Conservation (phyloP, 2,113 vertebrate species). For the Alosa alosa region DNA sequence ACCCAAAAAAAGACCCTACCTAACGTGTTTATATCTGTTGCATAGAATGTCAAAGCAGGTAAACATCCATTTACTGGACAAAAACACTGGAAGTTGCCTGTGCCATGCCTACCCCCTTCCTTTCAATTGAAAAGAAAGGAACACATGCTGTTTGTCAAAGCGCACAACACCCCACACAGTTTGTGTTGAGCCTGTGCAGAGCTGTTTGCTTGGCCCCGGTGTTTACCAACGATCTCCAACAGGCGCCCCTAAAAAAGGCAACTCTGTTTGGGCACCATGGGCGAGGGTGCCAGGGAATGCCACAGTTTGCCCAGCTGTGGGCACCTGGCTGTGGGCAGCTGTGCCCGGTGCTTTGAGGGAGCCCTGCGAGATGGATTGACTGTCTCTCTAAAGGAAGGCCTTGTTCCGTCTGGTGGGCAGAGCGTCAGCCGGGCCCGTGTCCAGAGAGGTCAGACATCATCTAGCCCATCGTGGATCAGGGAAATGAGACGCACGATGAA, state of each 20-base stretch:
- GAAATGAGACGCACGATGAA: background rate
- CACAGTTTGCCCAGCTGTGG: slow-evolving; percentile 15
- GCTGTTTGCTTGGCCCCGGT: background rate
- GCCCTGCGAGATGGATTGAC: background rate
- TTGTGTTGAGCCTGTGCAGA: background rate
- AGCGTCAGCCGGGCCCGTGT: no score
- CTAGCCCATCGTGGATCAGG: background rate
- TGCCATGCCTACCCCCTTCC: background rate
- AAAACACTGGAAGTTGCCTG: slow-evolving; percentile 1
- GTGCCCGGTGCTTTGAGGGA: background rate
- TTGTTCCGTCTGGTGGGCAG: background rate
- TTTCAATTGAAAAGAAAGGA: slow-evolving; percentile 9
- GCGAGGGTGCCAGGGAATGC: slow-evolving; percentile 1
- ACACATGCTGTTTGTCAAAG: background rate
- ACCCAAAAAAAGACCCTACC: background rate
- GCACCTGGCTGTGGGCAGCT: slow-evolving; percentile 8
- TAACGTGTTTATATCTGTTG: background rate
- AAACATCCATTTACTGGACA: slow-evolving; percentile 16
- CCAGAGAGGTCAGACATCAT: background rate
- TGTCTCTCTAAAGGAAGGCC: background rate
- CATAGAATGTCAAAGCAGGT: slow-evolving; percentile 4
- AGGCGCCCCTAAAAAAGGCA: background rate
- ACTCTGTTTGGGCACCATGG: background rate
- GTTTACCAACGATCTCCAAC: slow-evolving; percentile 3
- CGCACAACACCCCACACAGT: background rate